Conservation (phyloP, 2,113 vertebrate species). For the Lophura nycthemera region DNA sequence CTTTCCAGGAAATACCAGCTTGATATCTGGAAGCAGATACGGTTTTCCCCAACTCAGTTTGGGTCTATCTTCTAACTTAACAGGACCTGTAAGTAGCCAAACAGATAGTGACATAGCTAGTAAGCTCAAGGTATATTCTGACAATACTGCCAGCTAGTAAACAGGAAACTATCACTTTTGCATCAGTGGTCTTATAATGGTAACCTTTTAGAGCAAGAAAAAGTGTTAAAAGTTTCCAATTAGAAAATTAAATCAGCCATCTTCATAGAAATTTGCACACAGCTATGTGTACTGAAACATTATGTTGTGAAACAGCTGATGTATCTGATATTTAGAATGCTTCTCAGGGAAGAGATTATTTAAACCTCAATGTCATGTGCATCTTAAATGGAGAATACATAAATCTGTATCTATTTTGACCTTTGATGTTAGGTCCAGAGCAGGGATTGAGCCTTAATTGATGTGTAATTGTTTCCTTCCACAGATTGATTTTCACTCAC, state of each 20-base stretch:
- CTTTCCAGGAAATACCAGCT: conserved; percentile 68
- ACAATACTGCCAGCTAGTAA: conserved; percentile 15
- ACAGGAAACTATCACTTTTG: conserved; percentile 14
- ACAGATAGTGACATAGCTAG: conserved; percentile 63
- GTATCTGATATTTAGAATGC: neutral
- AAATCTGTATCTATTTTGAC: neutral
- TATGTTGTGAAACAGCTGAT: neutral
- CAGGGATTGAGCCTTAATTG: neutral
- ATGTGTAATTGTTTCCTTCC: neutral
- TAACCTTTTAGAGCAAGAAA: conserved; percentile 6
- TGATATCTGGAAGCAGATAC: conserved; percentile 65
- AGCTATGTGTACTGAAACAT: neutral
- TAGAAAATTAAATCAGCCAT: neutral
- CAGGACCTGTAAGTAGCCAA: conserved; percentile 65
- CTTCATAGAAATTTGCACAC: fast-evolving
- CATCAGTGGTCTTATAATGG: neutral
- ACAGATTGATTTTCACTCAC: neutral
- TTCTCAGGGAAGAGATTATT: neutral
- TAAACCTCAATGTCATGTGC: neutral
- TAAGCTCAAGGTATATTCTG: conserved; percentile 44
- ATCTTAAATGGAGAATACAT: neutral
- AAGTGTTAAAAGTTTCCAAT: neutral
- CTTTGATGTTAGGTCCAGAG: neutral
- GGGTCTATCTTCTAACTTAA: conserved; percentile 64
- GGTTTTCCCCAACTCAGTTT: conserved; percentile 19